phyloP scores from a whole-genome alignment of 2,797 vertebrate species.

The Thaleichthys pacificus region DNA sequence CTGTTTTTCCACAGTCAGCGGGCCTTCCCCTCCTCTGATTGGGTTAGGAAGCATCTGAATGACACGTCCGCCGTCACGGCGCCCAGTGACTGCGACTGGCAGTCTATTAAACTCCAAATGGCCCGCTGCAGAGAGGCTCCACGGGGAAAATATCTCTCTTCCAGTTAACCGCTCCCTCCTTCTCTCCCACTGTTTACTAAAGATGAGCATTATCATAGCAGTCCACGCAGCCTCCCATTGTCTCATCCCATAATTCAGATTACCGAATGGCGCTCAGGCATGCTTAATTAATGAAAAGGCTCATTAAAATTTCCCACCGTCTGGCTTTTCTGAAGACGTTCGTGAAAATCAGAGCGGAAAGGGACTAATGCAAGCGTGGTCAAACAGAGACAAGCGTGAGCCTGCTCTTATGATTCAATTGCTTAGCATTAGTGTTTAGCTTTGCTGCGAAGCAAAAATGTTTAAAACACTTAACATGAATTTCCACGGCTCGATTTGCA shows the following conservation, averaged over 20 bases:
- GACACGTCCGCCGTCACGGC: slow-evolving; percentile 44
- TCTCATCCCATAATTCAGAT: slow-evolving; percentile 58
- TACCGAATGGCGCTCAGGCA: slow-evolving; percentile 49
- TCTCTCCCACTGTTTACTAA: slow-evolving; percentile 61
- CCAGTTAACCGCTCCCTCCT: slow-evolving; percentile 32
- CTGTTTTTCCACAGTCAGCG: slow-evolving; percentile 25
- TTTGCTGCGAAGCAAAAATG: slow-evolving; percentile 24
- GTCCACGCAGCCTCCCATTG: slow-evolving; percentile 46
- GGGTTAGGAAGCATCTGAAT: slow-evolving; percentile 36
- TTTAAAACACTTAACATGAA: slow-evolving; percentile 33
- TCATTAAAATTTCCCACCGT: slow-evolving; percentile 54
- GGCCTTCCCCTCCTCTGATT: slow-evolving; percentile 46
- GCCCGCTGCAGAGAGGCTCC: slow-evolving; percentile 48
- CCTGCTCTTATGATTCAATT: slow-evolving; percentile 45
- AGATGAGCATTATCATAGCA: slow-evolving; percentile 57
- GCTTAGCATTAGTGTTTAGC: slow-evolving; percentile 44
- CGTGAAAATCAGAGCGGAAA: slow-evolving; percentile 41
- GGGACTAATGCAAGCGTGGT: slow-evolving; percentile 1
- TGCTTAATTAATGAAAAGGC: slow-evolving; percentile 63
- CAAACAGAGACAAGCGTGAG: slow-evolving; percentile 32
- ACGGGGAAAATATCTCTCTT: slow-evolving; percentile 41
- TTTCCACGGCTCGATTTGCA: slow-evolving; percentile 20
- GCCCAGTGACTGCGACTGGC: slow-evolving; percentile 51
- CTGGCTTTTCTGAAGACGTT: slow-evolving; percentile 48
- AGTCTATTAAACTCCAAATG: slow-evolving; percentile 53